phyloP scores from a whole-genome alignment of 2,797 vertebrate genomes.

The Catamblyrhynchus diadema region DNA sequence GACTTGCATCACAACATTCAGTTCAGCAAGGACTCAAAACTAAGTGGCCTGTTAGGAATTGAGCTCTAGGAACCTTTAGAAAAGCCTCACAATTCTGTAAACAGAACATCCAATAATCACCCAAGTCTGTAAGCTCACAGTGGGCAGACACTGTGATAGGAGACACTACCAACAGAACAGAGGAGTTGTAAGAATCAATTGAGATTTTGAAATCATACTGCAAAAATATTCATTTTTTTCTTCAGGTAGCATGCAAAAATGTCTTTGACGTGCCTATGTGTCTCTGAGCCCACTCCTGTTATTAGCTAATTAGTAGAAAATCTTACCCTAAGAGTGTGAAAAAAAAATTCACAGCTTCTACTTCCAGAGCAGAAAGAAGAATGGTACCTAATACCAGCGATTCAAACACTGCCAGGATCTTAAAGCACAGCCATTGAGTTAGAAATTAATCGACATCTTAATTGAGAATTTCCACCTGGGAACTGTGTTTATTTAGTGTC shows the following conservation, averaged over 20 bases:
- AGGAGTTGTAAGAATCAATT: fast-evolving
- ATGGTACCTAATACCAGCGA: not conserved
- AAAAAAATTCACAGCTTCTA: not conserved
- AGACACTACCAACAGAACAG: not conserved
- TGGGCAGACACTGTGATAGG: fast-evolving
- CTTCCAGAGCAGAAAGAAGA: not conserved
- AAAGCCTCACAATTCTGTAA: not conserved
- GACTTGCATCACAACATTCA: not conserved
- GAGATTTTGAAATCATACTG: not conserved
- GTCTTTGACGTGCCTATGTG: not conserved
- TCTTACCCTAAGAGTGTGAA: not conserved
- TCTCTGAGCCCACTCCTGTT: not conserved
- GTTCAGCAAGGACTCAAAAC: not conserved
- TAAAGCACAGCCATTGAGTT: not conserved
- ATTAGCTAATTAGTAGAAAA: not conserved
- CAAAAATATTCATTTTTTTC: not conserved
- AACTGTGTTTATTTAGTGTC: not conserved
- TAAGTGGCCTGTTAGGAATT: not conserved
- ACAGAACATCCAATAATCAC: not conserved
- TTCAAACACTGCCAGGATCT: not conserved
- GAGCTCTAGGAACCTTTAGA: not conserved
- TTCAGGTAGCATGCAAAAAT: not conserved
- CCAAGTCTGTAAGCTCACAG: not conserved
- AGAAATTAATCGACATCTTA: not conserved
- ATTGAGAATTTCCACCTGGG: not conserved